Base-by-base conservation (phyloP, 64 coral and sea anemone genomes). In the Orbicella faveolata region DNA sequence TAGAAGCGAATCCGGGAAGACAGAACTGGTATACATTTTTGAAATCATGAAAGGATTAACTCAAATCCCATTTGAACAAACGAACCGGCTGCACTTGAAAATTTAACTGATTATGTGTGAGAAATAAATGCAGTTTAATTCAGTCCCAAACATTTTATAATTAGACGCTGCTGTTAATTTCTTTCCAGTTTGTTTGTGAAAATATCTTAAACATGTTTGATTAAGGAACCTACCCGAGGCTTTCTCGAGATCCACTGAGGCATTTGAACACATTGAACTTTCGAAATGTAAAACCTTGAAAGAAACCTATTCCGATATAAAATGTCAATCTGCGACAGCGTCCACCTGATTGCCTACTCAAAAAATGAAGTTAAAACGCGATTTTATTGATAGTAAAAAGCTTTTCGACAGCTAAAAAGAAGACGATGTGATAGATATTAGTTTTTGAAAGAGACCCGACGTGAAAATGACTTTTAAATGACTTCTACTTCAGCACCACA, bases 381-480 rank as follows among this genome's bases (percentile, higher is more conserved):
- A 72, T 72, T 66, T 52, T 51, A 26, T 70, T 11, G 9, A 72
- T 72, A 10, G 17, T 23, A 36, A 83, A 85, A 85, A 69, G 65
- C 9, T 68, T 37, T 85, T 85, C 39, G 63, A 16, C 3, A 41
- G 61, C 63, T 41, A 52, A 48, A 68, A 85, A 72, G 13, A 73
- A 72, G 72, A 85, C 21, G 35, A 15, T 85, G 16, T 65, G 61
- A 64, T 65, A 19, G 37, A 23, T 10, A 30, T 41, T 15, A 64
- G 20, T 36, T 44, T 44, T 21, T 83, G 34, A 85, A 85, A 51
- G 39, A 25, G 21, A 16, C 36, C 61, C 82, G 82, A 48, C 82
- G 51, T 19, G 63, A 73, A 72, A 85, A 85, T 85, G 82, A 85
- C 82, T 85, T 85, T 85, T 85, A 85, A 84, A 85, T 85, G 82